Evolutionary conservation across 2,888 invertebrate genomes (phyloP), one percentile per base, ranked within the genome.

Genomic region (Tolmerus cingulatus): DNA sequence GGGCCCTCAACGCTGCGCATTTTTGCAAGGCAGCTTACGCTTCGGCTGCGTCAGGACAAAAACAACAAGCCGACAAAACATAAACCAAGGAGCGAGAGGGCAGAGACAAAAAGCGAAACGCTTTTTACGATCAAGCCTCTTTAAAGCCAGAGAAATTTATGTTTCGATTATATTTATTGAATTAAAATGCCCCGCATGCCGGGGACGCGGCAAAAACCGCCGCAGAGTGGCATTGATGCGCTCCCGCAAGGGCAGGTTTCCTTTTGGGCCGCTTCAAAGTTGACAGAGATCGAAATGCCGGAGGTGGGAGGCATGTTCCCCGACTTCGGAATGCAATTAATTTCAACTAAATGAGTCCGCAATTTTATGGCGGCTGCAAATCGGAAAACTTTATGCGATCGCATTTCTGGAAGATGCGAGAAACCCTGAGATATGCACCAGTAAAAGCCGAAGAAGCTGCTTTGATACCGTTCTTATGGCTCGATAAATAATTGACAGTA

Each of bases 91-190:
- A 66, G 27, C 66, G 66, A 27, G 66, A 27, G 66, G 66, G 12
- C 12, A 66, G 9, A 66, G 1, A 27, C 27, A 66, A 66, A 66
- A 66, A 66, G 66, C 66, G 66, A 19, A 66, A 66, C 66, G 27
- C 66, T 66, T 66, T 66, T 66, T 66, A 12, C 27, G 55, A n/a
- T 19, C 66, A 66, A 12, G 12, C 66, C 19, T 57, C 34, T 37
- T 66, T 82, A 57, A 16, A 57, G 66, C 23, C 27, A 82, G 40
- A 82, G 57, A 82, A 82, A 82, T 82, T 82, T 82, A 82, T 82
- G 82, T 37, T 57, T 57, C 82, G 82, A 82, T 82, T 82, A 57
- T 82, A 82, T 57, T 82, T 82, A 82, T 82, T 82, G 66, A 57
- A 82, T 82, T 82, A 82, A 82, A 82, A 82, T 82, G 40, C 82